These are phyloP conservation scores for Porites evermanni DNA, from an alignment of 92 coral and sea anemone species.

Conservation along the genomic window DNA sequence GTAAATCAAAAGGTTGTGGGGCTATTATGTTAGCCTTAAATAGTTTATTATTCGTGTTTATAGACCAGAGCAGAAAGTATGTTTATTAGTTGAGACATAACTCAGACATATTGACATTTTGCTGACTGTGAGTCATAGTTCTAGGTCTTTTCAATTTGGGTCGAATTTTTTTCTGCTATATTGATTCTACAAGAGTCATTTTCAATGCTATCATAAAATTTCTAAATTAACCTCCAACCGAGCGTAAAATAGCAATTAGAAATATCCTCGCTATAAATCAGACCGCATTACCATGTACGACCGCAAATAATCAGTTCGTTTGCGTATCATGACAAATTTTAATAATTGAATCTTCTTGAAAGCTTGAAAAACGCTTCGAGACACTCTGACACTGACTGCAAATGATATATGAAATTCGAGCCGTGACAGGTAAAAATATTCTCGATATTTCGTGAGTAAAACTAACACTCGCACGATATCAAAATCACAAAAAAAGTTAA, in stretches of 20 bases:
- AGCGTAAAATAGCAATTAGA: neutral
- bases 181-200: neutral
- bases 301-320: neutral
- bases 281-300: neutral
- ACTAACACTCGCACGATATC: neutral
- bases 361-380: too few species aligned
- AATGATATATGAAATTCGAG: too few species aligned
- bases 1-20: conserved; percentile 7
- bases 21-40: conserved; percentile 8
- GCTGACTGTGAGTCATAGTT: neutral
- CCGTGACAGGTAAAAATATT: neutral
- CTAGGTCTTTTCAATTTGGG: too few species aligned
- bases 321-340: neutral
- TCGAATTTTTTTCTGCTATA: too few species aligned
- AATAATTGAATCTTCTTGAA: neutral
- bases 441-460: neutral
- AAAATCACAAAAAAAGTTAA: neutral
- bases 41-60: neutral
- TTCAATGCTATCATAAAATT: neutral
- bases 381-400: too few species aligned
- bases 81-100: conserved; percentile 2
- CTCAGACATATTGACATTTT: neutral
- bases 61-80: neutral
- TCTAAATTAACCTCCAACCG: neutral
- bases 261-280: too few species aligned